Percentiles rank a stretch among this genome's conserved stretches.
These are phyloP conservation scores for Lates calcarifer DNA, from an alignment of 2,113 vertebrate genomes.

Conservation along the genomic window DNA sequence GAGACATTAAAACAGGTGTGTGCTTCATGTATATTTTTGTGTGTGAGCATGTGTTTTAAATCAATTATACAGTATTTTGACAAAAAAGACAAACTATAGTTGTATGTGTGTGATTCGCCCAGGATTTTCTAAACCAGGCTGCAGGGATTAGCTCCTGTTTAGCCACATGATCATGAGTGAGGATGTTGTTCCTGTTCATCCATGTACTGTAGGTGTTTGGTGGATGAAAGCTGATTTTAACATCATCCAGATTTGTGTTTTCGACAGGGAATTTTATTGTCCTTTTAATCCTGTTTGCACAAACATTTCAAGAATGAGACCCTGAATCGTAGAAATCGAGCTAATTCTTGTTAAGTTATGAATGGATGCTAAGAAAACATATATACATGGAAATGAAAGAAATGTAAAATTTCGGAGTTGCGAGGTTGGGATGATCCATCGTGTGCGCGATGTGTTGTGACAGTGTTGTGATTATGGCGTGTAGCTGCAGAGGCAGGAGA, in stretches of 20 bases:
- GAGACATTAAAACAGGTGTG: not conserved
- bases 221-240: not conserved
- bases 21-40: not conserved
- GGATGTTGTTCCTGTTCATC: no score
- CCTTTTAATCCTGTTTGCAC: no score
- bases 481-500: slow-evolving; percentile 46
- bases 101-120: no score
- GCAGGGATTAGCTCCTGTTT: no score
- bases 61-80: no score
- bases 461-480: slow-evolving; percentile 75
- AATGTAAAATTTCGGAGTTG: slow-evolving; percentile 25
- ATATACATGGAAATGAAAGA: not conserved
- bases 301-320: no score
- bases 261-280: no score
- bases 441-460: slow-evolving; percentile 71
- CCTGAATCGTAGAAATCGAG: not conserved
- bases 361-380: not conserved
- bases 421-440: slow-evolving; percentile 62
- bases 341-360: not conserved
- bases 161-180: no score
- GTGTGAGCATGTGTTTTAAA: not conserved
- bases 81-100: not conserved
- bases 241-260: not conserved
- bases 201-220: not conserved
- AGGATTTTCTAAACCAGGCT: no score